A percentile compares a stretch with the other conserved stretches of the same genome.
phyloP scores from a whole-genome alignment of 1,140 invertebrate genomes.

The Penaeus chinensis region DNA sequence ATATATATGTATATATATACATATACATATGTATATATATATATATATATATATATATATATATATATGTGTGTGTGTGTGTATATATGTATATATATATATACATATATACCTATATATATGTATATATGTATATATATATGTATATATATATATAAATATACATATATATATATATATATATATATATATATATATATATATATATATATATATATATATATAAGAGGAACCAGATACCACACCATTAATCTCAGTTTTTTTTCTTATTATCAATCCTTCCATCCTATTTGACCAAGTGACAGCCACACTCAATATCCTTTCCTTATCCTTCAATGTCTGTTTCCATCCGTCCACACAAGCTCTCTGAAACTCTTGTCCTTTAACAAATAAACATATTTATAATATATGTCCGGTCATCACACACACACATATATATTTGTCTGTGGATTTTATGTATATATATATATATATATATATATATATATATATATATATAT shows the following conservation, averaged over 20 bases:
- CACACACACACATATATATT: not conserved
- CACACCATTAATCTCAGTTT: not conserved
- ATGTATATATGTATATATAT: slow-evolving; percentile 37
- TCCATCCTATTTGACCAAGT: not conserved
- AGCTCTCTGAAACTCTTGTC: not conserved
- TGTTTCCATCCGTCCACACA: not conserved
- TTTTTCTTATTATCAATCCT: not conserved
- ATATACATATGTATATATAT: slow-evolving; percentile 18
- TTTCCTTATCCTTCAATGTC: not conserved
- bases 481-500: slow-evolving; percentile 22
- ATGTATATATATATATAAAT: slow-evolving; percentile 45
- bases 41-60: slow-evolving; percentile 16
- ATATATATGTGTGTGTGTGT: not conserved
- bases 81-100: slow-evolving; percentile 13
- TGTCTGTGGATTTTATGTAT: not conserved
- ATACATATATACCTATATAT: slow-evolving; percentile 25
- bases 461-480: slow-evolving; percentile 18
- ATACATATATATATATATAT: slow-evolving; percentile 49
- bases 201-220: too few species aligned
- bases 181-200: slow-evolving; percentile 34
- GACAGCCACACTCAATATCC: not conserved
- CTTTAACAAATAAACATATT: not conserved
- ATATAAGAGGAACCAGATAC: not conserved
- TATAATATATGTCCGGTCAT: not conserved
- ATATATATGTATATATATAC: slow-evolving; percentile 2